Evolutionary conservation across 2,797 vertebrate species (phyloP).

Genomic region (Macropus fuliginosus): DNA sequence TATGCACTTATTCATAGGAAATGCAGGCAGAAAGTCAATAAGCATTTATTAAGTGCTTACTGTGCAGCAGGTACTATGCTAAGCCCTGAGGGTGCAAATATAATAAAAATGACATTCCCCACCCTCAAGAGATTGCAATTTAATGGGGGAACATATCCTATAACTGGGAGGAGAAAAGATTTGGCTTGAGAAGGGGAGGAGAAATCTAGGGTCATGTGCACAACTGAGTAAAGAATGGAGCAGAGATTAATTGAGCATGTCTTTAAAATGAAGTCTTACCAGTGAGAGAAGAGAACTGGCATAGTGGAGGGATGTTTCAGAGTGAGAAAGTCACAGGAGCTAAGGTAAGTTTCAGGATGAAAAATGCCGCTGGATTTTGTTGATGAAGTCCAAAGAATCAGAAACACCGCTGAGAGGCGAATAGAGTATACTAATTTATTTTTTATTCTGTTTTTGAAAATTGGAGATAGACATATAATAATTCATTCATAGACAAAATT

Average conservation of each 20-base stretch:
- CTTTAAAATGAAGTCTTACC: background rate
- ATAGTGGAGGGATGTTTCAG: background rate
- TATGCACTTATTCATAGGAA: background rate
- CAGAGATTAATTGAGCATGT: background rate
- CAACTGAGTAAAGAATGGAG: background rate
- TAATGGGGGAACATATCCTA: background rate
- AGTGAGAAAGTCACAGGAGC: background rate
- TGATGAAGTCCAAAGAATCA: background rate
- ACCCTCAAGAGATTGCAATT: background rate
- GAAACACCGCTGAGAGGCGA: background rate
- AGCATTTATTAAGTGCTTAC: background rate
- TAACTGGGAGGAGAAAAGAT: background rate
- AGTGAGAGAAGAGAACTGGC: background rate
- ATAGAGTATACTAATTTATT: background rate
- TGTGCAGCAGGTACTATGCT: background rate
- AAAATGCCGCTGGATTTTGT: background rate
- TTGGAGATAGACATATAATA: background rate
- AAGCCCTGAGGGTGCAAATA: background rate
- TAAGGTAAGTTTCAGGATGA: background rate
- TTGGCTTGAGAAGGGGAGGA: background rate
- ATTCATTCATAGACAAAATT: background rate
- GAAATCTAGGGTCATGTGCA: background rate
- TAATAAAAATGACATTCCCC: background rate
- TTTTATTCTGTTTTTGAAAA: background rate
- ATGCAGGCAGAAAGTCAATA: background rate